Base-by-base conservation (phyloP, 2,113 vertebrate species). In the Siniperca knerii region DNA sequence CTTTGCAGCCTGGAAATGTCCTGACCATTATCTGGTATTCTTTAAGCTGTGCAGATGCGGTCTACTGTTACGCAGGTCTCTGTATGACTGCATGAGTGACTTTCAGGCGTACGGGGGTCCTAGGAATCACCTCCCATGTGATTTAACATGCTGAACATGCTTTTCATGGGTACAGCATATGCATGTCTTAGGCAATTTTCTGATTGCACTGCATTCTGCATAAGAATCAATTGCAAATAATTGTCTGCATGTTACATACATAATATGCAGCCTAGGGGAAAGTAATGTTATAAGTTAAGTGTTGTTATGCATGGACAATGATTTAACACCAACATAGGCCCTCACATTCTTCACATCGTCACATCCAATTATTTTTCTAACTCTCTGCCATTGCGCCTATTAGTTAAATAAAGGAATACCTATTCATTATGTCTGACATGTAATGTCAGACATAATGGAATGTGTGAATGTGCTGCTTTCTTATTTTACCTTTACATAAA, bases 1-100 rank as follows among this genome's bases (percentile, higher is more conserved):
- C 82, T 88, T 73, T 78, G 75, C 87, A 70, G 81, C 65, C 75
- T 79, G 79, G 48, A 86, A 75, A 88, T 69, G 81, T 87, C 35
- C 8, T 61, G 64, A 48, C 81, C 77, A 71, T 90, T 85, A 81
- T 75, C 55, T 62, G 48, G 44, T 83, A 3, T 58, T 79, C 67
- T 62, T 73, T 52, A 78, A 66, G 74, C 48, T 62, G 42, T 66
- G 50, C 25, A 72, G 46, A 58, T 35, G 83, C 66, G 81, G 64
- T 83, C 76, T 76, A 60, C 73, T 48, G 77, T 25, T 48, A 29
- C 44, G 64, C 58, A 78, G 75, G 42, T 70, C 35, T 66, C 68
- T 37, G 68, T 15, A 13, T 50, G 40, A 71, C 61, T 73, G 61
- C 35, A 48, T 16, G 2, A 29, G 58, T 18, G 57, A 64, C 62